Base-by-base conservation (phyloP, 1,140 invertebrate genomes). In the Steinernema khuongi region DNA sequence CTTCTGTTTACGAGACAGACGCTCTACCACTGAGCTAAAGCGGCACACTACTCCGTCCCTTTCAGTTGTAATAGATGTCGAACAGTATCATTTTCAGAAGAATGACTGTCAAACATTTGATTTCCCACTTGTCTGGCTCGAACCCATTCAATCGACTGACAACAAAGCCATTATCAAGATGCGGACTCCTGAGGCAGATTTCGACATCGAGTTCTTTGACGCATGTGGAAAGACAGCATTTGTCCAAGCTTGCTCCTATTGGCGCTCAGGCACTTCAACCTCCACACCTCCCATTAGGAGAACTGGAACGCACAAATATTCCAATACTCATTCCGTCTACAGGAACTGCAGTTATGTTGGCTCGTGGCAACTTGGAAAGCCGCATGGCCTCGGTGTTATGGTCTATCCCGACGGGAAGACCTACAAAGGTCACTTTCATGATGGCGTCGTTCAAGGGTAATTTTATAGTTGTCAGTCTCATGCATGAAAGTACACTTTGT, bases 1-100 rank as follows among this genome's bases (percentile, higher is more conserved):
- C 50, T 60, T 60, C 11, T 60, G 50, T 60, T 60, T 60, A 60
- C 50, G 50, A 60, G 50, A 60, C 50, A 60, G 50, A 60, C 50
- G 50, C 50, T 60, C 50, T 60, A 26, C 50, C 50, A 60, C 22
- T 60, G 50, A 26, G 50, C 50, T 60, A 60, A 60, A 60, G 50
- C 22, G 50, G 50, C 36, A 41, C n/a, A 11, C 36, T 41, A 11
- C n/a, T 41, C 36, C 36, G n/a, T 41, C 36, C n/a, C n/a, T 41
- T n/a, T 7, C 36, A 41, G 7, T 41, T 41, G 7, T 11, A 11
- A 41, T 41, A 11, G 36, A 41, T 41, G 36, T 7, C 36, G 7
- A 41, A 41, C n/a, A 41, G 7, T n/a, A 41, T 60, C 22, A 7
- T 14, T 60, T 60, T 7, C 50, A 60, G 50, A 60, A 60, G 22